Percentiles rank a stretch among this genome's conserved stretches.
These are phyloP conservation scores for Mesembrinibis cayennensis DNA, from an alignment of 2,113 vertebrate species.

Conservation along the genomic window DNA sequence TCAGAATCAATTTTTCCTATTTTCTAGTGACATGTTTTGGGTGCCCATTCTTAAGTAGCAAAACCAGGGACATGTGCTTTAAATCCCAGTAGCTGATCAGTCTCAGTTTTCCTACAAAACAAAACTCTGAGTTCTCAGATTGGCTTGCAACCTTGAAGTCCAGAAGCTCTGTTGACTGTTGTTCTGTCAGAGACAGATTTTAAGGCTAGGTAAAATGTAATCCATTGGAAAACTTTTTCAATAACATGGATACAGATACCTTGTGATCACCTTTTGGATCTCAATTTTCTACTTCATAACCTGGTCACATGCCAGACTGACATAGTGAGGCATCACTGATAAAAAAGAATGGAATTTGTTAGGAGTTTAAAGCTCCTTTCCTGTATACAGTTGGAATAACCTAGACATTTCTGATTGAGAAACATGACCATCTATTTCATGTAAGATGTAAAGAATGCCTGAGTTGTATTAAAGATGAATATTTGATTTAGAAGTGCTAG, in stretches of 20 bases:
- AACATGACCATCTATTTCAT: background rate
- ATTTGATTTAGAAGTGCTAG: background rate
- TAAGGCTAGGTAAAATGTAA: background rate
- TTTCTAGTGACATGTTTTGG: background rate
- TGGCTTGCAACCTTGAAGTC: background rate
- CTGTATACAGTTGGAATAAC: background rate
- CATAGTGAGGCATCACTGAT: background rate
- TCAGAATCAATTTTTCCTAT: background rate
- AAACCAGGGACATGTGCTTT: background rate
- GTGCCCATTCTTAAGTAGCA: background rate
- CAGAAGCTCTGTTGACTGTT: background rate
- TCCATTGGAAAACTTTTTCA: background rate
- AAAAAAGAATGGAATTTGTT: fast-evolving
- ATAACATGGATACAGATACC: background rate
- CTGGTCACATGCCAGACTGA: background rate
- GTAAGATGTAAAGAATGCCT: background rate
- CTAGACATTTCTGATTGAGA: background rate
- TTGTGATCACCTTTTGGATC: background rate
- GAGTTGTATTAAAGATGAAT: background rate
- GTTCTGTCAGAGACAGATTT: background rate
- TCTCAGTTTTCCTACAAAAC: background rate
- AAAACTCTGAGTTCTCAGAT: background rate
- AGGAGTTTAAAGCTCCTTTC: background rate
- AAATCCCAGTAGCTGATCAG: background rate
- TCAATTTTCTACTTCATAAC: background rate